phyloP scores from a whole-genome alignment of 37 sponge, comb jelly and placozoan genomes.

The Halichondria panicea region DNA sequence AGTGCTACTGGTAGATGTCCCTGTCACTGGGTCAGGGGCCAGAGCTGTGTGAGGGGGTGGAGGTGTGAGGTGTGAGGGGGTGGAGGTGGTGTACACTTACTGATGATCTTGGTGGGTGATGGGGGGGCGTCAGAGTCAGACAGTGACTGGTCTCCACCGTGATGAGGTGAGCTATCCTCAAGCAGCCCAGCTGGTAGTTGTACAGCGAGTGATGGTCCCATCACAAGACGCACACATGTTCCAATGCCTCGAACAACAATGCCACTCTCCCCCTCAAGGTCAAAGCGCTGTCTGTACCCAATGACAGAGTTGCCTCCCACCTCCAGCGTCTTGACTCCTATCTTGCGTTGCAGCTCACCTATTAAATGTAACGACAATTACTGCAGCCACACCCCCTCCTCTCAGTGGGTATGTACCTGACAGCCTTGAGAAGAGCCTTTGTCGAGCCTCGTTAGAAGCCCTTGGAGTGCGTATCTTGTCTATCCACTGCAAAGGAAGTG shows the following conservation, averaged over 20 bases:
- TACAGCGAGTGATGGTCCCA: not conserved
- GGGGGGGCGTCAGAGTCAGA: conserved; percentile 35
- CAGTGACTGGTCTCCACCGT: not conserved
- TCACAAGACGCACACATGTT: conserved; percentile 54
- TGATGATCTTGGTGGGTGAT: conserved; percentile 30
- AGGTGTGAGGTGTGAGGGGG: not conserved
- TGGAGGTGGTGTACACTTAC: no score
- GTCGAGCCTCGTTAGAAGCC: conserved; percentile 89
- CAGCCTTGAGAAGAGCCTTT: conserved; percentile 74
- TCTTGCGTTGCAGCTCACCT: conserved; percentile 77
- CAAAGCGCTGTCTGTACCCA: conserved; percentile 85
- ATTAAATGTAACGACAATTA: not conserved
- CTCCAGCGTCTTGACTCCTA: conserved; percentile 79
- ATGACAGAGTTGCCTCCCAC: conserved; percentile 85
- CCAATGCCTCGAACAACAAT: conserved; percentile 93
- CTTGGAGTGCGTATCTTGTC: conserved; percentile 85
- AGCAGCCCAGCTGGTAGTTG: conserved; percentile 3
- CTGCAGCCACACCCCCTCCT: not conserved
- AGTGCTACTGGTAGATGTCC: not conserved
- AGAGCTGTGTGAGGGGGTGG: not conserved
- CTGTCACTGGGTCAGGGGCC: not conserved
- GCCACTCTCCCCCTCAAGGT: conserved; percentile 90
- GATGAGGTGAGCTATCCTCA: not conserved
- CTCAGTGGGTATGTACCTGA: conserved; percentile 25
- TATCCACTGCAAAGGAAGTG: conserved; percentile 71